Evolutionary conservation across 2,797 vertebrate genomes (phyloP).

Genomic region (Meda fulgida): DNA sequence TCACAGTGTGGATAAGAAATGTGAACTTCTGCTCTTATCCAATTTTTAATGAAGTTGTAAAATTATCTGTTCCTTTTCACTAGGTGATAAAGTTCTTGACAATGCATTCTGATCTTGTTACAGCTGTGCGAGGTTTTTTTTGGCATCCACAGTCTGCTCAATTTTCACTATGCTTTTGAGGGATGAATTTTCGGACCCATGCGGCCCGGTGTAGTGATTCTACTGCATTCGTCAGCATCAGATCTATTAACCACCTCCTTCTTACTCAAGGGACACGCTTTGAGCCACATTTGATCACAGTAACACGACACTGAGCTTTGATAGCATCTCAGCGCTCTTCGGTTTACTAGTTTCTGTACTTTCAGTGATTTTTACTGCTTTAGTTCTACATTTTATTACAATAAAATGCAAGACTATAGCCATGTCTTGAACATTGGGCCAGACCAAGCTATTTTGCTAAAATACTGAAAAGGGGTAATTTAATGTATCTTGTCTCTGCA

Average conservation of each 20-base stretch:
- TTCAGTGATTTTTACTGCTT: neutral
- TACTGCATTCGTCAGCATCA: constrained; percentile 25
- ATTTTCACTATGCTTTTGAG: constrained; percentile 42
- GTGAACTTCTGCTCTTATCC: constrained; percentile 15
- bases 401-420: neutral
- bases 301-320: constrained; percentile 21
- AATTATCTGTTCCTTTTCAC: constrained; percentile 40
- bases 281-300: constrained; percentile 39
- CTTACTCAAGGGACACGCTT: constrained; percentile 20
- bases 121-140: constrained; percentile 40
- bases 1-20: constrained; percentile 32
- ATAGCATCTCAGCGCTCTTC: neutral
- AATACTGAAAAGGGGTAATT: too few relatives aligned
- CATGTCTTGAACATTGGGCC: neutral
- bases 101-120: constrained; percentile 38
- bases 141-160: constrained; percentile 5
- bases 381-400: neutral
- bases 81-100: constrained; percentile 20
- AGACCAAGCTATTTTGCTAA: neutral
- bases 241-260: constrained; percentile 35
- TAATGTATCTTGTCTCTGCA: neutral
- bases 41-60: constrained; percentile 35
- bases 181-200: constrained; percentile 32
- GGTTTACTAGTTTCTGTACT: constrained; percentile 18
- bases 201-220: constrained; percentile 11